These are phyloP conservation scores for Caenorhabditis zanzibari DNA, from an alignment of 2,888 invertebrate species.

Conservation along the genomic window DNA sequence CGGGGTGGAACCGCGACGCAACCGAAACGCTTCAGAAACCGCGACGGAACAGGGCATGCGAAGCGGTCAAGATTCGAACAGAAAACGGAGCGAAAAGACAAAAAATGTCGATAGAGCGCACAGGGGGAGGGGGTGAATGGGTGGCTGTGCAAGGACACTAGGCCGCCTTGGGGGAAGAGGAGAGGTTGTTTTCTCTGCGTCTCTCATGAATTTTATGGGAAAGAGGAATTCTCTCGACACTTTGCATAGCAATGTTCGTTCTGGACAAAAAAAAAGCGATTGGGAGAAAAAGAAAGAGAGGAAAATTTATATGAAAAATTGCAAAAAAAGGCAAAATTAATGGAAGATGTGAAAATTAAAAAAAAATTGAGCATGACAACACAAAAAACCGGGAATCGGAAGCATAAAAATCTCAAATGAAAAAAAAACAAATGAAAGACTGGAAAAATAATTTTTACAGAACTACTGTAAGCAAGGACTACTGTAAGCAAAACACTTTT, in stretches of 20 bases:
- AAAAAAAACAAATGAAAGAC: neutral
- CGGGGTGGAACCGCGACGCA: constrained; percentile 64
- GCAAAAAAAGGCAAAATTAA: too few relatives aligned
- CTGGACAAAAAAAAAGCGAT: neutral
- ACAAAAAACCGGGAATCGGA: too few relatives aligned
- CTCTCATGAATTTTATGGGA: neutral
- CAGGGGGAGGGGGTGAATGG: constrained; percentile 1
- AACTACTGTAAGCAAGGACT: constrained; percentile 30
- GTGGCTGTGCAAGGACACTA: constrained; percentile 30
- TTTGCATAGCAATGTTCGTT: neutral
- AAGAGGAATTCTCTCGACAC: neutral
- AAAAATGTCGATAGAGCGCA: constrained; percentile 55
- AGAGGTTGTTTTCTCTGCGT: constrained; percentile 51
- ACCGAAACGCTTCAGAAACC: constrained; percentile 65
- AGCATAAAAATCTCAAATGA: too few relatives aligned
- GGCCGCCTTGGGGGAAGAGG: constrained; percentile 7
- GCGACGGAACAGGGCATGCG: constrained; percentile 68
- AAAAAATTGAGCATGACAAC: too few relatives aligned
- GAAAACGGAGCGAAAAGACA: constrained; percentile 46
- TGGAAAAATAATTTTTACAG: constrained; percentile 11
- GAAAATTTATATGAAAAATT: too few relatives aligned
- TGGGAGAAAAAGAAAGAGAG: neutral
- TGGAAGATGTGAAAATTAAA: too few relatives aligned
- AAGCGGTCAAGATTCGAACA: constrained; percentile 63
- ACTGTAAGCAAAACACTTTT: too few relatives aligned